phyloP scores from a whole-genome alignment of 1,140 invertebrate genomes.

The Megalonaias nervosa region DNA sequence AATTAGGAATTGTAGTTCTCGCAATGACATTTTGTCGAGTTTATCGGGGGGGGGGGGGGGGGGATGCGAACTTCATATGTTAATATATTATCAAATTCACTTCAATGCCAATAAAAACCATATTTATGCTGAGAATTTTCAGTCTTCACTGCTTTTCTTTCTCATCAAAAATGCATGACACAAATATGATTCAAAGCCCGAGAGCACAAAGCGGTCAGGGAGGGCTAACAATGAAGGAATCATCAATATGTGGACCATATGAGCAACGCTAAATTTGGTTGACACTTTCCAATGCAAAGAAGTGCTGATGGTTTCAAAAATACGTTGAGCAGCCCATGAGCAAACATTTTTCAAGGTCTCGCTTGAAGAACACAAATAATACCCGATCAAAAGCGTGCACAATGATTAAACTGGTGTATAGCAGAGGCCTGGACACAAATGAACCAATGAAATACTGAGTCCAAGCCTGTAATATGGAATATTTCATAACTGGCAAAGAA shows the following conservation, averaged over 20 bases:
- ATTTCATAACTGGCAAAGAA: no score
- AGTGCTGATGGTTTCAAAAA: no score
- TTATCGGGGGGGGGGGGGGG: neutral
- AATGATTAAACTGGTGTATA: no score
- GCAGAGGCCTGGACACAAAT: no score
- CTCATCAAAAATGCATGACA: constrained; percentile 22
- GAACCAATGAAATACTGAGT: no score
- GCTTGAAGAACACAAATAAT: no score
- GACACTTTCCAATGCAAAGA: no score
- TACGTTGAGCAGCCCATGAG: no score
- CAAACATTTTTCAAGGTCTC: no score
- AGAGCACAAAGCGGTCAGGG: constrained; percentile 5
- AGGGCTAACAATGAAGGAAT: constrained; percentile 14
- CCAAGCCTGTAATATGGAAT: no score
- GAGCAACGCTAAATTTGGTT: constrained; percentile 3
- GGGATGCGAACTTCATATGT: neutral
- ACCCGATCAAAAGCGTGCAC: no score
- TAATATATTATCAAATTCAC: constrained; percentile 4
- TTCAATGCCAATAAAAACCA: no score
- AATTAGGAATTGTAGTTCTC: constrained; percentile 30
- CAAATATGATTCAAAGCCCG: constrained; percentile 15
- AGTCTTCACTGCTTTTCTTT: neutral
- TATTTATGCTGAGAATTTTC: neutral
- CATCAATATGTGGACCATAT: constrained; percentile 30
- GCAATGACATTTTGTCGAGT: neutral